Evolutionary conservation across 2,888 invertebrate species (phyloP).

Genomic region (Ethmia dodecea): DNA sequence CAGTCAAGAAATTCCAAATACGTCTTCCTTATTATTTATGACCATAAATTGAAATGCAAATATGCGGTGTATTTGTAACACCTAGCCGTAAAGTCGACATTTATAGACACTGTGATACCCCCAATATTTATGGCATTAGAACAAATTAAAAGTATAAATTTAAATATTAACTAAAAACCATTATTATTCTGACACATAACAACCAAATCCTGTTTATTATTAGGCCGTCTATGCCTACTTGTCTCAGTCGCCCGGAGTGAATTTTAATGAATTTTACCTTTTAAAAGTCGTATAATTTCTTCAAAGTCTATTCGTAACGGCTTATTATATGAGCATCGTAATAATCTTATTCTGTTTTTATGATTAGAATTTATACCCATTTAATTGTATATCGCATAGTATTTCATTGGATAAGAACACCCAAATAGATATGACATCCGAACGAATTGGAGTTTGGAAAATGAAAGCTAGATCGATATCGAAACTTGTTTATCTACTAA

Average conservation of each 20-base stretch:
- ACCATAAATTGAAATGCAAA: constrained; percentile 42
- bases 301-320: constrained; percentile 25
- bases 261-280: constrained; percentile 49
- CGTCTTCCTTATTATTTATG: constrained; percentile 35
- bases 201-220: constrained; percentile 57
- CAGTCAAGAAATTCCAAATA: constrained; percentile 19
- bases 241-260: constrained; percentile 54
- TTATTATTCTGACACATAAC: constrained; percentile 43
- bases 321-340: constrained; percentile 33
- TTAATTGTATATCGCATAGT: constrained; percentile 30
- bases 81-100: constrained; percentile 44
- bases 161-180: constrained; percentile 42
- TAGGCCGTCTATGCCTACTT: constrained; percentile 29
- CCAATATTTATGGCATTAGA: constrained; percentile 58
- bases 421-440: constrained; percentile 19
- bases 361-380: constrained; percentile 36
- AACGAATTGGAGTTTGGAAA: constrained; percentile 11
- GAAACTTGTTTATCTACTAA: too few species aligned
- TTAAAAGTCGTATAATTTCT: constrained; percentile 33
- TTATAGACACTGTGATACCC: constrained; percentile 46
- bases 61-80: constrained; percentile 38
- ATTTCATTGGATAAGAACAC: constrained; percentile 21
- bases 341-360: constrained; percentile 43
- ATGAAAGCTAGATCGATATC: constrained; percentile 2
- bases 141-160: constrained; percentile 65